Base-by-base conservation (phyloP, 2,797 vertebrate species). In the Xiphorhynchus erythropygius region DNA sequence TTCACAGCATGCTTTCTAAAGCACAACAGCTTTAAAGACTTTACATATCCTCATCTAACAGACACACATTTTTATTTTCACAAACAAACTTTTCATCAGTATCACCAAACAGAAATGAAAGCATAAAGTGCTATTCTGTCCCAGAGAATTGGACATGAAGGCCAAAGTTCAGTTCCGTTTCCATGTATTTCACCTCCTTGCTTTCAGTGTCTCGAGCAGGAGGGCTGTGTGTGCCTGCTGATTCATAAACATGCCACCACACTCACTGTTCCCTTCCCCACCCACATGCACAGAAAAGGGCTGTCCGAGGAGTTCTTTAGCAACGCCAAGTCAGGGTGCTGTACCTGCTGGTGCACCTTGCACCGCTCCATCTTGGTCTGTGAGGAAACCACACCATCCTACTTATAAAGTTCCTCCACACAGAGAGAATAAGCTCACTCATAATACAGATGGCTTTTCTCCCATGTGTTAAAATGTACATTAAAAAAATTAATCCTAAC, bases 211-310 rank as follows among this genome's bases (percentile, higher is more conserved):
- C 39, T 69, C 0, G 0, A 62, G 47, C 15, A 13, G 0, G 2
- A 65, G 42, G 75, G 9, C 7, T 4, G 8, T 32, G 17, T 0
- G 0, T 13, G 4, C 55, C 53, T 68, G 32, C 30, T 10, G 15
- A 53, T 18, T 27, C 17, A 74, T 15, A 22, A 86, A 44, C 25
- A 7, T 5, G 2, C 5, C 35, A 37, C 21, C 46, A 33, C 28
- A 23, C 5, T 13, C 4, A 11, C 24, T 67, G 39, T 0, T 71
- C 27, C 46, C 39, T 44, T 56, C 46, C 71, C 68, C 44, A 39
- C 27, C 33, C 35, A 33, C 15, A n/a, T 0, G 5, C 52, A 53
- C n/a, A 79, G 42, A 39, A 49, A 78, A 63, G 37, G 16, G 27
- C 7, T 65, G 28, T 47, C 24, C 42, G 32, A 55, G 22, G 25